Base-by-base conservation (phyloP, 2,888 invertebrate species). In the Agrochola macilenta region DNA sequence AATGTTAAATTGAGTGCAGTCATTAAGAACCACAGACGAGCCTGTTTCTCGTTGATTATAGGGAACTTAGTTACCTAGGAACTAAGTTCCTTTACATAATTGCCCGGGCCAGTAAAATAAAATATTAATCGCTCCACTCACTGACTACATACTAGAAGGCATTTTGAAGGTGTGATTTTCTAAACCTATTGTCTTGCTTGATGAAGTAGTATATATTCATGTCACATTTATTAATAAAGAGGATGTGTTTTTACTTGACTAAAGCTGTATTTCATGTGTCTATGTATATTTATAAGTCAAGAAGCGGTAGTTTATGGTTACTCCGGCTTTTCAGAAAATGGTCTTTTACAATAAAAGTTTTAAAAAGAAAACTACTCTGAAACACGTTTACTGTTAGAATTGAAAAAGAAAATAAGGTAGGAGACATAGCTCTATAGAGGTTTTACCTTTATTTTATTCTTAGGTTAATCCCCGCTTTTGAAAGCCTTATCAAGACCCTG, bases 141-240 rank as follows among this genome's bases (percentile, higher is more conserved):
- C 12, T 5, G 39, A 43, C n/a, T 17, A 63, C 20, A 17, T 79
- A 68, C 39, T 57, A n/a, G 8, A 66, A 69, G 65, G 35, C 20
- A n/a, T 74, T 71, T 60, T 74, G 30, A 81, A 76, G 65, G 52
- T 68, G 43, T 20, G 73, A 64, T 43, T 71, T 78, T 72, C 69
- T 72, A 76, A 78, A 76, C 57, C 79, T 61, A 84, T 85, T 85
- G 85, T 85, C 20, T 52, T 52, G 23, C 46, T 70, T 30, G 52
- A 35, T 57, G 17, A 23, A 68, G 30, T 64, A 14, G 39, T 81
- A 8, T 52, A 52, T 20, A 81, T 81, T 84, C 74, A 52, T 68
- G 82, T 74, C 78, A 74, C 78, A 83, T 79, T 76, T 65, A 54
- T 61, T 64, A 65, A 12, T 57, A 68, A 43, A 12, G 43, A 84